Conservation (phyloP, 2,797 vertebrate species). For the Protosalanx chinensis region DNA sequence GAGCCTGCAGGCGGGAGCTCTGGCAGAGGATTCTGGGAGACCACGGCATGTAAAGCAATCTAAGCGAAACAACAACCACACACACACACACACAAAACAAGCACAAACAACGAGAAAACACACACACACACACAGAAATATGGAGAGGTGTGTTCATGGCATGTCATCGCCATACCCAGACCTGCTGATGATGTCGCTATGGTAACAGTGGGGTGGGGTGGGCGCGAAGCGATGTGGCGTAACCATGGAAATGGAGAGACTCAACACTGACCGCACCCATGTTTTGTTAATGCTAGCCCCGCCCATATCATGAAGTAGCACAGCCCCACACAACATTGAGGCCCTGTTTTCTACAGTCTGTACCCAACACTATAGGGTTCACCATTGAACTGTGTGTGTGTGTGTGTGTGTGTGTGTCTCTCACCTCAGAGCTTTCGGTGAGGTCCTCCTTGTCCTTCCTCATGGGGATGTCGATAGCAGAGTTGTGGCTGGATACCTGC, state of each 20-base stretch:
- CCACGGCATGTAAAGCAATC: conserved; percentile 64
- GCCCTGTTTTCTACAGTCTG: background rate
- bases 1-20: conserved; percentile 58
- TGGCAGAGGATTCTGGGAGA: conserved; percentile 59
- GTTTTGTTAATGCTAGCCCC: background rate
- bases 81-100: conserved; percentile 48
- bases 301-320: background rate
- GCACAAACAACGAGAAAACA: conserved; percentile 54
- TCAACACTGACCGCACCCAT: background rate
- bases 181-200: background rate
- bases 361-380: background rate
- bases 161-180: background rate
- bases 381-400: background rate
- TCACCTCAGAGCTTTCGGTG: conserved; percentile 80
- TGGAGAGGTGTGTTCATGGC: conserved; percentile 51
- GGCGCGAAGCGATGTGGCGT: background rate
- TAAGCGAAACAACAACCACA: conserved; percentile 61
- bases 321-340: background rate
- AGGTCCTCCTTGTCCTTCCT: conserved; percentile 79
- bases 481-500: conserved; percentile 69
- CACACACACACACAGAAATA: conserved; percentile 50
- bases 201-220: background rate
- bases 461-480: conserved; percentile 73
- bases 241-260: background rate
- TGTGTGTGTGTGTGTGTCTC: background rate